These are phyloP conservation scores for Brachionichthys hirsutus DNA, from an alignment of 2,113 vertebrate genomes.

Conservation along the genomic window DNA sequence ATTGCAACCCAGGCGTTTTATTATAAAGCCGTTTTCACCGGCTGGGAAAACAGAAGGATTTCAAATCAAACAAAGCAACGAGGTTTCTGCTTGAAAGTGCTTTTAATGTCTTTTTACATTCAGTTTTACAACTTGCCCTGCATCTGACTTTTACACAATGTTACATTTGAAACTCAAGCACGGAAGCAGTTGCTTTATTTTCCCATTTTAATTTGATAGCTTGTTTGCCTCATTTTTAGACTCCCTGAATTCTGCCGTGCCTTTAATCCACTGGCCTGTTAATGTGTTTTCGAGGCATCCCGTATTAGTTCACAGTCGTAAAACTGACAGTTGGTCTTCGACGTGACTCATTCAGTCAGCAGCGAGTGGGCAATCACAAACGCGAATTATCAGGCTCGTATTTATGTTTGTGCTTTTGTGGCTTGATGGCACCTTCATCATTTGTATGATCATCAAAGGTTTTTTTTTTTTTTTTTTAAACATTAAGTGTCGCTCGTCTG, in stretches of 20 bases:
- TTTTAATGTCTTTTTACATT: not conserved
- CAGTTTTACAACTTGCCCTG: not conserved
- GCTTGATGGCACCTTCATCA: not conserved
- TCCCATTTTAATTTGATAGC: not conserved
- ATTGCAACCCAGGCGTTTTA: slow-evolving; percentile 23
- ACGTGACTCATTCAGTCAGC: slow-evolving; percentile 10
- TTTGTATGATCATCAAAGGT: not conserved
- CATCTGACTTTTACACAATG: not conserved
- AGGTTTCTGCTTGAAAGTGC: slow-evolving; percentile 5
- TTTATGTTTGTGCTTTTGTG: not conserved
- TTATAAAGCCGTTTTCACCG: slow-evolving; percentile 17
- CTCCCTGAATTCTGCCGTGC: not conserved
- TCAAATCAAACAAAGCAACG: not conserved
- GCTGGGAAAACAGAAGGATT: slow-evolving; percentile 24
- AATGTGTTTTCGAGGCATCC: slow-evolving; percentile 3
- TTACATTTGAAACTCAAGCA: not conserved
- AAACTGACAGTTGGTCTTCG: slow-evolving; percentile 6
- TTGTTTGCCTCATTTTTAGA: too few species aligned
- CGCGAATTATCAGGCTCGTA: not conserved
- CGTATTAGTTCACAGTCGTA: slow-evolving; percentile 6
- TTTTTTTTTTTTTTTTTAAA: not conserved
- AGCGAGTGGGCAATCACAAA: slow-evolving; percentile 6
- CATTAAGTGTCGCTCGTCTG: not conserved
- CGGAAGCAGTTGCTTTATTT: not conserved
- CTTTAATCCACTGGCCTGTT: not conserved